Base-by-base conservation (phyloP, 2,888 invertebrate genomes). In the Archips crataeganus region DNA sequence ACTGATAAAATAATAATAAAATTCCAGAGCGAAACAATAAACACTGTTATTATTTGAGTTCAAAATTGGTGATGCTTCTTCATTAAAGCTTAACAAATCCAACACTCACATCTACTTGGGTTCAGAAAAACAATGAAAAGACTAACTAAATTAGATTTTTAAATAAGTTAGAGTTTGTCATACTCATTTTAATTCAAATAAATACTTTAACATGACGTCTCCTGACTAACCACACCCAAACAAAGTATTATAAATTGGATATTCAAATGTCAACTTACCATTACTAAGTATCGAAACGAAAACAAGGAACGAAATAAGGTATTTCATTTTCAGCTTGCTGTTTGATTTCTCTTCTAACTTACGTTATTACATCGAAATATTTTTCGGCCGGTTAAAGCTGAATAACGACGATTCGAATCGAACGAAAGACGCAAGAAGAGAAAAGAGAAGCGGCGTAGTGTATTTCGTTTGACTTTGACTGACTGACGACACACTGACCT, bases 211-310 rank as follows among this genome's bases (percentile, higher is more conserved):
- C 51, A 49, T 34, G 34, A 65, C n/a, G 39, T 39, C 39, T 39
- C 39, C 6, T 6, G 2, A 32, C 57, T 36, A 70, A 66, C 87
- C 87, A 85, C 86, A 86, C 86, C 86, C 86, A 69, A 39, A 54
- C 13, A 59, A 62, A 68, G 63, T 3, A 9, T 45, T 39, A 51
- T 23, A 39, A 39, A 39, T 39, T 39, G 39, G 4, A 6, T 39
- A 39, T 39, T 71, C n/a, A 6, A 23, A 36, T 11, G 61, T 66
- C 32, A 75, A 84, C 86, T 87, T 80, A 87, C 87, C 79, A 75
- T 80, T 71, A 76, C 75, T 74, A 13, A 84, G 59, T 73, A 75
- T 71, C 1, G 79, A 77, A 69, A 80, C 6, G 32, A 85, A 72
- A n/a, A 79, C 65, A 10, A 81, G 32, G 10, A 80, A 61, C 13